Evolutionary conservation across 2,888 invertebrate genomes (phyloP).

Genomic region (Carcina quercana): DNA sequence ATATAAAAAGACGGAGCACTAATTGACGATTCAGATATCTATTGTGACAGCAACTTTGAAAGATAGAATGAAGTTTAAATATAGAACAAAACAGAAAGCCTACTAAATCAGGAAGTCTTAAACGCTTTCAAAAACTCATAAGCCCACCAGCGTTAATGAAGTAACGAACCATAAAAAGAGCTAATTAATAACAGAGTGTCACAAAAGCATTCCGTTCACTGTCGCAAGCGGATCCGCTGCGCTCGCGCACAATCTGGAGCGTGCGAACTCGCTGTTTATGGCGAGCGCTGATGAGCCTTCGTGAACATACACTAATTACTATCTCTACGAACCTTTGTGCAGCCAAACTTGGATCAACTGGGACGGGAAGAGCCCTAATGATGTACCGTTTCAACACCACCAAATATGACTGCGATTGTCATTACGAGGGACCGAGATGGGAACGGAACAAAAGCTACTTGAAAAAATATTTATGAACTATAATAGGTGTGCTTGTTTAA

Average conservation of each 20-base stretch:
- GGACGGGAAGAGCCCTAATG: constrained; percentile 22
- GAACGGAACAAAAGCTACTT: background rate
- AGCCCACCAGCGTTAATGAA: too few relatives aligned
- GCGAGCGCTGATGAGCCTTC: constrained; percentile 30
- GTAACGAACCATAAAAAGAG: too few relatives aligned
- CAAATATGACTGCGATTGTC: constrained; percentile 7
- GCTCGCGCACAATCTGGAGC: constrained; percentile 38
- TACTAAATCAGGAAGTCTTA: too few relatives aligned
- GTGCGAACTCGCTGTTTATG: constrained; percentile 42
- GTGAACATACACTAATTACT: constrained; percentile 20
- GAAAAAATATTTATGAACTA: background rate
- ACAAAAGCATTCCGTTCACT: constrained; percentile 12
- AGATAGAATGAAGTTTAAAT: too few relatives aligned
- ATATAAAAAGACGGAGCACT: too few relatives aligned
- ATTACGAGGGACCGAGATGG: background rate
- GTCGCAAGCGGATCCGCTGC: constrained; percentile 24
- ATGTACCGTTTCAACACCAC: constrained; percentile 7
- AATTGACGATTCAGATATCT: too few relatives aligned
- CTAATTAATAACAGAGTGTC: background rate
- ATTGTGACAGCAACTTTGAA: too few relatives aligned
- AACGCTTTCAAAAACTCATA: too few relatives aligned
- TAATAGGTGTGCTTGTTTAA: too few relatives aligned
- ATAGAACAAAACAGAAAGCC: too few relatives aligned
- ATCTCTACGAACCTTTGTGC: constrained; percentile 19
- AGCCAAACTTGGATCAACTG: constrained; percentile 16